Evolutionary conservation across 2,888 invertebrate species (phyloP), one percentile per base, ranked within the genome.

Genomic region (Syrphus vitripennis): DNA sequence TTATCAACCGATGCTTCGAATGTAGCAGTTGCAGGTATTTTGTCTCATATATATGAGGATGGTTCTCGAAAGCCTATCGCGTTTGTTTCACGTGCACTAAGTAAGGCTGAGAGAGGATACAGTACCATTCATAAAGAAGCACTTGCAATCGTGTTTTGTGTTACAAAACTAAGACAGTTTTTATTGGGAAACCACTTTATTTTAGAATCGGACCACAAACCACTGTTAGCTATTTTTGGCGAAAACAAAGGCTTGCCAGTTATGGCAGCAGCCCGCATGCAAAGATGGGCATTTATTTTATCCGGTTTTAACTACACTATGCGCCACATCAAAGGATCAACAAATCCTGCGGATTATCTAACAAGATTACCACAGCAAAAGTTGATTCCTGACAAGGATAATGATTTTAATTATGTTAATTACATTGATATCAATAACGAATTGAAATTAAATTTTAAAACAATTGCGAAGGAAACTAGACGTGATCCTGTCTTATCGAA

Each of bases 161-260:
- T 77, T 40, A 86, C 83, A 9, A 83, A 82, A 59, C 42, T 82
- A 16, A 70, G 50, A 29, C 72, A 86, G 10, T 86, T 63, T 67
- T 71, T 81, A 72, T 31, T 86, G 9, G 80, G 78, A 21, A 67
- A 79, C 24, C 57, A 16, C 12, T 86, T 86, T 37, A 71, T 65
- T 53, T 63, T 86, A 34, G 59, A 74, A 40, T 71, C 78, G 4
- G 86, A 86, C 26, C 81, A 86, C 19, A 77, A 70, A 14, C 81
- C 86, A 1, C 53, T 81, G 10, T 29, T 86, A 55, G 48, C 71
- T 4, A 82, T 87, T 34, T 77, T 86, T 26, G 78, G 77, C 29
- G 70, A 71, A 26, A 78, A 71, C 29, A 76, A 80, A 77, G 80
- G 81, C 10, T 77, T 86, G 29, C 77, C 80, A 14, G 57, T 55